Base-by-base conservation (phyloP, 2,888 invertebrate species). In the Salticus scenicus region DNA sequence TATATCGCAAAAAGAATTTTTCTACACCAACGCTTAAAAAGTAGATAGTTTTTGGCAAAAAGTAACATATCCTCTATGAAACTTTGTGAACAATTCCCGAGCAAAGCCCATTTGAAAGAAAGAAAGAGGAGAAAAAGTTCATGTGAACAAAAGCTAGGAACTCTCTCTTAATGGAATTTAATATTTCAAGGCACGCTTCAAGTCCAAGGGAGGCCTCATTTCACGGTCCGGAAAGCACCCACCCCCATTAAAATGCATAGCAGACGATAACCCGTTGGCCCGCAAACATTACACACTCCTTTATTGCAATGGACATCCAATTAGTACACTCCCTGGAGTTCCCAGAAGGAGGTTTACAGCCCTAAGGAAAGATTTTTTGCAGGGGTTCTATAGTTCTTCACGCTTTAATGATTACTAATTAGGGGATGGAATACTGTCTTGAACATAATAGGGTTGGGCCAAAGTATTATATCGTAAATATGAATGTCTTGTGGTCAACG, bases 121-220 rank as follows among this genome's bases (percentile, higher is more conserved):
- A n/a, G n/a, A n/a, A n/a, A n/a, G n/a, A n/a, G n/a, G n/a, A 37
- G 10, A 37, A 37, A 37, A 37, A 37, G 37, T 10, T 4, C 37
- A n/a, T 37, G 37, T 4, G 37, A 37, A 37, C 37, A 37, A 57
- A 57, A 24, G 57, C 2, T 57, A 17, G 24, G 7, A 2, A 14
- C 47, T 47, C 47, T 27, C 63, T 2, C 24, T 72, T 80, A 80
- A 80, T 80, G 67, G 66, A 80, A 80, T 80, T 80, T 80, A 80
- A 80, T 80, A 80, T 80, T 80, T 80, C 73, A 51, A 30, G 67
- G 17, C 71, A 64, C 71, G 42, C 27, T 67, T 37, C 67, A 10
- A 67, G 47, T 67, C n/a, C 14, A 42, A 77, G 12, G 37, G 42
- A 12, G 69, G 57, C 57, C 69, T 74, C 74, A 81, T 81, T 81